A percentile compares a stretch with the other conserved stretches of the same genome.
phyloP scores from a whole-genome alignment of 2,113 vertebrate species.

The Elephas maximus region DNA sequence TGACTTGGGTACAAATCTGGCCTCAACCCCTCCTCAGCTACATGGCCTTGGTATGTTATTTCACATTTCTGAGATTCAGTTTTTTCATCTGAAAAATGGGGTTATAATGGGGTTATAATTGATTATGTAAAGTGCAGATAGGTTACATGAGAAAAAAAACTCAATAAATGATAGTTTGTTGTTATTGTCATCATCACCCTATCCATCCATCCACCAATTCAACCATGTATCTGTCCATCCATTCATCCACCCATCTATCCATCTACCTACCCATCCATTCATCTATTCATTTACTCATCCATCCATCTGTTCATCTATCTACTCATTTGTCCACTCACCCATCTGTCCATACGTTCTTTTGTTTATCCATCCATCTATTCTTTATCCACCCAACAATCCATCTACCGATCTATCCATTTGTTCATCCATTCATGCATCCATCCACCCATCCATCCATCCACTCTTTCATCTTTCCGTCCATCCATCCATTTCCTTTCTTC shows the following conservation, averaged over 20 bases:
- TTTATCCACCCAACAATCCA: background rate
- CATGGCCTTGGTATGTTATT: background rate
- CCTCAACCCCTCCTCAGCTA: background rate
- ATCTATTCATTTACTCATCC: no score
- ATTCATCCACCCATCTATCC: background rate
- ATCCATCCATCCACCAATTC: background rate
- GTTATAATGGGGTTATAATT: background rate
- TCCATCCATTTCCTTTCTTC: background rate
- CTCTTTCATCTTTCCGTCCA: no score
- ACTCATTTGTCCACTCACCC: background rate
- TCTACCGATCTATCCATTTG: rapidly evolving
- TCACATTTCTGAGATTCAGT: background rate
- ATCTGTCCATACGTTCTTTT: background rate
- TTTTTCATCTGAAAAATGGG: background rate
- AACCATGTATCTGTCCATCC: no score
- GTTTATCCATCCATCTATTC: background rate
- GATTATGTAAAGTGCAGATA: background rate
- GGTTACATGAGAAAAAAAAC: background rate
- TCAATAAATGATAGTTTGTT: background rate
- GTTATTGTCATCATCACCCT: background rate
- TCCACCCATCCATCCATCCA: background rate
- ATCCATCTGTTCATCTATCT: background rate
- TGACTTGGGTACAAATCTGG: background rate
- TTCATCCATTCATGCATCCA: no score
- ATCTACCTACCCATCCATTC: rapidly evolving